Evolutionary conservation across 2,797 vertebrate genomes (phyloP).

Genomic region (Crossoptilon crossoptilon): DNA sequence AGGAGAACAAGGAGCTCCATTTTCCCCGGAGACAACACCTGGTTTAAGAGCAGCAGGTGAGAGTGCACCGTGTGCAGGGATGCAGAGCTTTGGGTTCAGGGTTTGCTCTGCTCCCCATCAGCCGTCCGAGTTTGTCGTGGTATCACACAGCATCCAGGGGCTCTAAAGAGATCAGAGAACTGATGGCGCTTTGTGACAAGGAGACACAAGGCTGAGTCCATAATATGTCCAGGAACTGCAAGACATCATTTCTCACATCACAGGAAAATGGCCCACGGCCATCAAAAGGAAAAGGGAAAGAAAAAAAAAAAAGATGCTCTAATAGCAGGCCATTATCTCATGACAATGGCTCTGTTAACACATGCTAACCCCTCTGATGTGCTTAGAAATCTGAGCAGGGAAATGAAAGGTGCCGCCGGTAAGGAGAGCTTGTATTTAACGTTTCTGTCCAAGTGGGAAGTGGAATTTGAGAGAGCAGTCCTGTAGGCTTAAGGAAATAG

Average conservation of each 20-base stretch:
- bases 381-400: not conserved
- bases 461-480: not conserved
- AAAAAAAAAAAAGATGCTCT: not conserved
- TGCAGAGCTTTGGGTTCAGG: not conserved
- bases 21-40: not conserved
- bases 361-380: not conserved
- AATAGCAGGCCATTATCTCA: not conserved
- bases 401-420: not conserved
- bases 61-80: not conserved
- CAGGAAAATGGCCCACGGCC: not conserved
- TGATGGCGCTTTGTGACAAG: not conserved
- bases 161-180: not conserved
- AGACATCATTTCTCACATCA: not conserved
- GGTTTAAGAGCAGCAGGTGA: not conserved
- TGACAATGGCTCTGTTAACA: slow-evolving; percentile 17
- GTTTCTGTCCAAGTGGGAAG: not conserved
- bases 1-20: not conserved
- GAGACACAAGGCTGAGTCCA: not conserved
- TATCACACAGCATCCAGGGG: not conserved
- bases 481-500: not conserved
- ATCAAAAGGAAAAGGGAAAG: not conserved
- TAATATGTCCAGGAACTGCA: not conserved
- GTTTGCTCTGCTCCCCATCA: not conserved
- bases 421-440: not conserved
- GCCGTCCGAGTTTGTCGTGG: not conserved